Evolutionary conservation across 2,888 invertebrate species (phyloP), one percentile per base, ranked within the genome.

Genomic region (Erebia aethiops): DNA sequence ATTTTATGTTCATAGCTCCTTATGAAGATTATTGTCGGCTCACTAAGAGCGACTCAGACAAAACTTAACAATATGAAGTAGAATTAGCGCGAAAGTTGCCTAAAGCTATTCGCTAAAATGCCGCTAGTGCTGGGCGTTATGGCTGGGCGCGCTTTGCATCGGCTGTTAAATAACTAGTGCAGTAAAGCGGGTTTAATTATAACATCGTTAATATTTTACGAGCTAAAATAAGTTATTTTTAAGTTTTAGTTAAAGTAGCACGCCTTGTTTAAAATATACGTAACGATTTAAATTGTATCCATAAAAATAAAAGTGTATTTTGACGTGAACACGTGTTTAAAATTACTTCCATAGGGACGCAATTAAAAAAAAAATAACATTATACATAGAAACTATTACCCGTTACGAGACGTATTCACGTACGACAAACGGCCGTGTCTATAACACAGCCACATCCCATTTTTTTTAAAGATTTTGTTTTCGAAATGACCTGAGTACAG

Each of bases 31-130:
- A 58, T 14, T 60, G 13, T 13, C 7, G 18, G 10, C 16, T 43
- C 13, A 43, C 10, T 5, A 43, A 46, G 61, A 7, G 5, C 43
- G 7, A 46, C 46, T 46, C 4, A 41, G 16, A 43, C n/a, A 16
- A 43, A 60, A 60, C 41, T 43, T 61, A 61, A 66, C 72, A 76
- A 72, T 73, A 71, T 74, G 71, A 69, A 69, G 73, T 71, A 75
- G 76, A 72, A 80, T 82, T 82, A 81, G 74, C 71, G 68, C 74
- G 73, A 74, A 77, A 78, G 77, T 78, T 76, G 71, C 74, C 76
- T 78, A 79, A 80, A 80, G 77, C 49, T 49, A 62, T 18, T 62
- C 16, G 46, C 16, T 58, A 52, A 67, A 63, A 70, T 60, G 68
- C 68, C 58, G 60, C 64, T 58, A 52, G 51, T 68, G 52, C 67